Percentiles rank a stretch among this genome's conserved stretches.
phyloP scores from a whole-genome alignment of 2,113 vertebrate genomes.

The Epinephelus moara region DNA sequence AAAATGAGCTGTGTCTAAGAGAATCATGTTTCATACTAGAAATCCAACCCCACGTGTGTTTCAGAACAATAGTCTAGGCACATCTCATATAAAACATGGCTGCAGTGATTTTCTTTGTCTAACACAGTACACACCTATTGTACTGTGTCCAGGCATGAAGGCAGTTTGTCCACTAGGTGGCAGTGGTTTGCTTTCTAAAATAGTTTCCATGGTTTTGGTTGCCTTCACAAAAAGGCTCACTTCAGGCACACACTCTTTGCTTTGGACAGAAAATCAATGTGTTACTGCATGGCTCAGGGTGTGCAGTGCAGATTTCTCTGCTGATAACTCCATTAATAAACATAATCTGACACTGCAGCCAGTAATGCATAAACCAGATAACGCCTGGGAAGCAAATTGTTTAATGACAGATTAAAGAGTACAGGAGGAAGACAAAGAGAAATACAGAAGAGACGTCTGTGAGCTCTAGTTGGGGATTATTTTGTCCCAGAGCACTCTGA shows the following conservation, averaged over 20 bases:
- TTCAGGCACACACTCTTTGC: background rate
- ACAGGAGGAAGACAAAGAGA: background rate
- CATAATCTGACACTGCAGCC: slow-evolving; percentile 43
- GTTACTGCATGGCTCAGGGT: slow-evolving; percentile 27
- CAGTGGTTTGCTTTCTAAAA: slow-evolving; percentile 48
- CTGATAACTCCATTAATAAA: slow-evolving; percentile 64
- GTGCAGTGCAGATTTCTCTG: slow-evolving; percentile 44
- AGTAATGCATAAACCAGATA: slow-evolving; percentile 41
- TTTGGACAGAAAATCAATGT: slow-evolving; percentile 56
- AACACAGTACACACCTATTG: background rate
- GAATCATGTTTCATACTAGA: background rate
- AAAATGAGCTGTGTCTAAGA: background rate
- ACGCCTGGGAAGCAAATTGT: slow-evolving; percentile 32
- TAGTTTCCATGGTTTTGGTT: background rate
- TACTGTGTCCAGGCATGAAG: background rate
- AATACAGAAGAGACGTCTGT: background rate
- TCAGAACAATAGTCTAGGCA: background rate
- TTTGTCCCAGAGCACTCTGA: slow-evolving; percentile 1
- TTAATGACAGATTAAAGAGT: slow-evolving; percentile 39
- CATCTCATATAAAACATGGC: background rate
- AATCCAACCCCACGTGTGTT: background rate
- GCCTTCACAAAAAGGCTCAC: background rate
- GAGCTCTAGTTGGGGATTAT: slow-evolving; percentile 1
- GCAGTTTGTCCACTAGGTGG: slow-evolving; percentile 59
- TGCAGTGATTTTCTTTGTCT: background rate